phyloP scores from a whole-genome alignment of 2,888 invertebrate genomes.

The Adelognathus sp. region DNA sequence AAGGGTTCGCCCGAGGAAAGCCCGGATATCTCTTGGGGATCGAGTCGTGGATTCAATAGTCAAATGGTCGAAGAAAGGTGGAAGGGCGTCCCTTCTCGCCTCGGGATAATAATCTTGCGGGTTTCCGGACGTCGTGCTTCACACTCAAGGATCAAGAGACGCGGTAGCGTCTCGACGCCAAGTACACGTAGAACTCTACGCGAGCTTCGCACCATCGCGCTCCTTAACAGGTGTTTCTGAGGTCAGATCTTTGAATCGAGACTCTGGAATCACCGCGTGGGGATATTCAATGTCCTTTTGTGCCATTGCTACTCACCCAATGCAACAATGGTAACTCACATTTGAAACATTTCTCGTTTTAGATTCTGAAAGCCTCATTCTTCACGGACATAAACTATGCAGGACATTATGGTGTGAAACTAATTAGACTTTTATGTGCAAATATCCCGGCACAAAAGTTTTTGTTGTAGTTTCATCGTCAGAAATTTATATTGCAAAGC shows the following conservation, averaged over 20 bases:
- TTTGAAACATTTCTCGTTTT: too few species aligned
- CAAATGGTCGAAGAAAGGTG: conserved; percentile 10
- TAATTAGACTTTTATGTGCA: too few species aligned
- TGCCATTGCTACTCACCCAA: neutral
- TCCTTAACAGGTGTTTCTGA: conserved; percentile 32
- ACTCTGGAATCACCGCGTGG: neutral
- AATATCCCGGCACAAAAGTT: too few species aligned
- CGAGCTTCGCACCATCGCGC: neutral
- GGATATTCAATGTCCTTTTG: neutral
- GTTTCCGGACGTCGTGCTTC: neutral
- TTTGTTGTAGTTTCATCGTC: too few species aligned
- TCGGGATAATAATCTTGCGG: conserved; percentile 47
- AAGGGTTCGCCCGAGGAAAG: conserved; percentile 43
- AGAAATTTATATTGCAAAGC: too few species aligned
- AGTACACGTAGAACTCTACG: conserved; percentile 18
- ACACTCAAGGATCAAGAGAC: neutral
- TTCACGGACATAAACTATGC: too few species aligned
- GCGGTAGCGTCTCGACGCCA: too few species aligned
- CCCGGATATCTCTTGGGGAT: conserved; percentile 42
- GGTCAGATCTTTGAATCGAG: neutral
- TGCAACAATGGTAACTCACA: neutral
- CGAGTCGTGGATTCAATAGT: conserved; percentile 55
- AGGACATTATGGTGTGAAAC: too few species aligned
- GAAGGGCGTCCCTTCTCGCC: conserved; percentile 26
- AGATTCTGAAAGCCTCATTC: too few species aligned